Base-by-base conservation (phyloP, 2,797 vertebrate species). In the Oryzias sinensis region DNA sequence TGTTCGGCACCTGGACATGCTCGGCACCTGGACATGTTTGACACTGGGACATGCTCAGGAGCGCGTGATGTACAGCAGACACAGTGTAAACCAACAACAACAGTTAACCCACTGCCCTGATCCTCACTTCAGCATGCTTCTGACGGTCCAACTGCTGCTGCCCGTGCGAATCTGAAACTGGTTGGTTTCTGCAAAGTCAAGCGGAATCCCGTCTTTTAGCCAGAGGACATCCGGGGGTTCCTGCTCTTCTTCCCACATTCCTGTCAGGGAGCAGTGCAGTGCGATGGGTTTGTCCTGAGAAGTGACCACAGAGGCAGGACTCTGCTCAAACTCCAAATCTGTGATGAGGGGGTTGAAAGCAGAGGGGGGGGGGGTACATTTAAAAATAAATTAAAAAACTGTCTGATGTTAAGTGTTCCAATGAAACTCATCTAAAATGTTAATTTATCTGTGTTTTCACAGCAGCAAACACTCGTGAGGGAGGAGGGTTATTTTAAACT, bases 211-310 rank as follows among this genome's bases (percentile, higher is more conserved):
- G 0, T 95, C 89, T 41, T 65, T 88, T 25, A 91, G 74, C 95
- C 95, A 97, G 49, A 84, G 43, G 53, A 97, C 91, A 6, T 96
- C 94, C 0, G 93, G 92, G 0, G 92, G 87, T 4, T 89, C 90
- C 1, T 85, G 88, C 0, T 77, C 74, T 45, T 92, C 84, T 0
- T 20, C 72, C 2, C 79, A 87, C 0, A 76, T 57, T 0, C 82
- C 90, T 43, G 53, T 87, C 59, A 94, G 83, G 14, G 67, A 53
- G 59, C 95, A 96, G 3, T 80, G 79, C 68, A 97, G 59, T 0
- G 41, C 65, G 1, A 93, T 93, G 0, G 81, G 79, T 77, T 93
- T 93, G 2, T 94, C 95, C 73, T 93, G 82, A 0, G 94, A 94
- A 0, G 93, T 91, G 0, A 94, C 91, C 77, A 94, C 47, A 0